Conservation (phyloP, 2,797 vertebrate species). For the Pseudochaenichthys georgianus region DNA sequence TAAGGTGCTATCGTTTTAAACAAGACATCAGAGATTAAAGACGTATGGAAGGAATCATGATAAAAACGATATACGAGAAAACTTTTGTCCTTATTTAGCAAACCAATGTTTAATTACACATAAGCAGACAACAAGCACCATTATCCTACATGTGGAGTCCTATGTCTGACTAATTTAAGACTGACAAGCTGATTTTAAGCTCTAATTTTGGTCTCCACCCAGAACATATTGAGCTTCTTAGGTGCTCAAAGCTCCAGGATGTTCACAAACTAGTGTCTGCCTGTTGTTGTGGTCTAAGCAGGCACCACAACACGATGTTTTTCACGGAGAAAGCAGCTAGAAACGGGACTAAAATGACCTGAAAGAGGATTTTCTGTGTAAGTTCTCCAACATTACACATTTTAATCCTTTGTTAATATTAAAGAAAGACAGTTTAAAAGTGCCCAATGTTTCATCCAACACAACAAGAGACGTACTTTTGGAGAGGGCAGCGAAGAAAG, state of each 20-base stretch:
- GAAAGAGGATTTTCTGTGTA: background rate
- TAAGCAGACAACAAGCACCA: too few relatives aligned
- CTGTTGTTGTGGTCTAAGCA: background rate
- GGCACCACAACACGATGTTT: too few relatives aligned
- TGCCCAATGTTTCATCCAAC: background rate
- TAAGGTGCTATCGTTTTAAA: constrained; percentile 4
- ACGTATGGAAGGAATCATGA: background rate
- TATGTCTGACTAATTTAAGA: background rate
- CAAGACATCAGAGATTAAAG: background rate
- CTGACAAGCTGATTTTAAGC: background rate
- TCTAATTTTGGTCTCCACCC: background rate
- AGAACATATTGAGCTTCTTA: background rate
- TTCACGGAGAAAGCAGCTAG: too few relatives aligned
- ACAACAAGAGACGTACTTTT: background rate
- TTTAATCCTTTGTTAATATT: background rate
- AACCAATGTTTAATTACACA: too few relatives aligned
- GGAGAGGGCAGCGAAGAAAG: constrained; percentile 11
- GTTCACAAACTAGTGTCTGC: background rate
- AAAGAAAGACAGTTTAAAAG: background rate
- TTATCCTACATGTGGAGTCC: background rate
- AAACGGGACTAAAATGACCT: background rate
- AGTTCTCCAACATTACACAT: background rate
- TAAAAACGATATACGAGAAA: too few relatives aligned
- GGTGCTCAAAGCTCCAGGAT: background rate
- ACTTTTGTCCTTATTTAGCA: too few relatives aligned